Conservation (phyloP, 2,888 invertebrate genomes). For the Teinopalpus imperialis region DNA sequence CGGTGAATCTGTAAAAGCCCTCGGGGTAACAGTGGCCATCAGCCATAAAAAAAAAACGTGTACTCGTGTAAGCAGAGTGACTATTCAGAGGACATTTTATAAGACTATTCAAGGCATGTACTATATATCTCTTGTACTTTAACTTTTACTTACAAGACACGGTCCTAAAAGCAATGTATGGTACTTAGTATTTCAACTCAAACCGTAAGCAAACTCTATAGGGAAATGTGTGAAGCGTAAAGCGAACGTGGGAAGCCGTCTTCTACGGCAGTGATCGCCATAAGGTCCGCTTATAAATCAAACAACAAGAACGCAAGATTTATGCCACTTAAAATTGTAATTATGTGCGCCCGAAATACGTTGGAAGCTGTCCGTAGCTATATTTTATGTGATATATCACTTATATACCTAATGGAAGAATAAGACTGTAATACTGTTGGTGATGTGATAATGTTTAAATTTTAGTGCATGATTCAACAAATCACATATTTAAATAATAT, state of each 20-base stretch:
- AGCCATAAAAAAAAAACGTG: too few relatives aligned
- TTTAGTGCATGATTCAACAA: slow-evolving; percentile 1
- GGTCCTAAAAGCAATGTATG: too few relatives aligned
- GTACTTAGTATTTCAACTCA: too few relatives aligned
- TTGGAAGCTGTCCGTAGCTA: slow-evolving; percentile 26
- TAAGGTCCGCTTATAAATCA: slow-evolving; percentile 61
- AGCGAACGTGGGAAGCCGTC: slow-evolving; percentile 48
- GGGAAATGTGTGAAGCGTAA: slow-evolving; percentile 16
- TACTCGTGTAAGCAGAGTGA: too few relatives aligned
- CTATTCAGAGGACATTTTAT: too few relatives aligned
- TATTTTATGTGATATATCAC: slow-evolving; percentile 27
- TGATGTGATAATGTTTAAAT: slow-evolving; percentile 7
- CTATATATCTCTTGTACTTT: too few relatives aligned
- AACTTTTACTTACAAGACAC: too few relatives aligned
- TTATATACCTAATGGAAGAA: slow-evolving; percentile 19
- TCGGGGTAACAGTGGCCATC: too few relatives aligned
- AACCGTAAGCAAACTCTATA: too few relatives aligned
- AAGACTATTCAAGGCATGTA: too few relatives aligned
- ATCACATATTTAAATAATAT: slow-evolving; percentile 14
- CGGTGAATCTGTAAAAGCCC: too few relatives aligned
- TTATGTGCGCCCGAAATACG: slow-evolving; percentile 46
- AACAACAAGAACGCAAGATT: slow-evolving; percentile 54
- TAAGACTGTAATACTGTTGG: slow-evolving; percentile 8
- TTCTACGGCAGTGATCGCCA: slow-evolving; percentile 53
- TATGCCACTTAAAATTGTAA: slow-evolving; percentile 57